Percentiles rank a stretch among this genome's conserved stretches.
Conservation (phyloP, 2,113 vertebrate species). For the Connochaetes taurinus region DNA sequence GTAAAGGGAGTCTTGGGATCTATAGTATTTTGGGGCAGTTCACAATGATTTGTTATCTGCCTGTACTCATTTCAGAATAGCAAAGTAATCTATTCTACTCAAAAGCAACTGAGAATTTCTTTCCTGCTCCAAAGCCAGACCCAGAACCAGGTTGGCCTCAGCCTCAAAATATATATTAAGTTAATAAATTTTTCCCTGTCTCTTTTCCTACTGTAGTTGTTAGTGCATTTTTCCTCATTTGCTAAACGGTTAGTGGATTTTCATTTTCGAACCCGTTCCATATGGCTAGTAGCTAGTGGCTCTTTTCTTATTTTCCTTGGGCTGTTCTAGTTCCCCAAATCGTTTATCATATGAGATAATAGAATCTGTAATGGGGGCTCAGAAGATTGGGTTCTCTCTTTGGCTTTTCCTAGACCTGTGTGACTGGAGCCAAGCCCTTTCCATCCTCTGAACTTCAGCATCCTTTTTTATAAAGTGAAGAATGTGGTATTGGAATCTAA, state of each 20-base stretch:
- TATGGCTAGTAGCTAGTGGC: background rate
- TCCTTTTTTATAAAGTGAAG: background rate
- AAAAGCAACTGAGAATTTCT: background rate
- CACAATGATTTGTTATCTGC: background rate
- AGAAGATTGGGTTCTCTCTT: background rate
- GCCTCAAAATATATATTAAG: background rate
- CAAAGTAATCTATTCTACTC: background rate
- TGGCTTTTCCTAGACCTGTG: background rate
- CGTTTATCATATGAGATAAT: background rate
- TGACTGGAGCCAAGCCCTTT: background rate
- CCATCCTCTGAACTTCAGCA: background rate
- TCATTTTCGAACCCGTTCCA: background rate
- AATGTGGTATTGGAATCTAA: background rate
- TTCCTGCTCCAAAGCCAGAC: background rate
- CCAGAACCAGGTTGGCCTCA: background rate
- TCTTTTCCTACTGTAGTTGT: background rate
- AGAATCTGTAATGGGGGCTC: background rate
- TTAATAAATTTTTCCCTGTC: constrained; percentile 1
- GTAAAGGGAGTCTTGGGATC: no score
- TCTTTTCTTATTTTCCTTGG: background rate
- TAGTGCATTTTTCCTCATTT: constrained; percentile 30
- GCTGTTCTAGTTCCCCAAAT: background rate
- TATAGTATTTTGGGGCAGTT: background rate
- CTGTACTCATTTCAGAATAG: background rate
- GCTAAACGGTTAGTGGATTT: background rate